phyloP scores from a whole-genome alignment of 1,140 invertebrate genomes.

The Oscheius sp. region DNA sequence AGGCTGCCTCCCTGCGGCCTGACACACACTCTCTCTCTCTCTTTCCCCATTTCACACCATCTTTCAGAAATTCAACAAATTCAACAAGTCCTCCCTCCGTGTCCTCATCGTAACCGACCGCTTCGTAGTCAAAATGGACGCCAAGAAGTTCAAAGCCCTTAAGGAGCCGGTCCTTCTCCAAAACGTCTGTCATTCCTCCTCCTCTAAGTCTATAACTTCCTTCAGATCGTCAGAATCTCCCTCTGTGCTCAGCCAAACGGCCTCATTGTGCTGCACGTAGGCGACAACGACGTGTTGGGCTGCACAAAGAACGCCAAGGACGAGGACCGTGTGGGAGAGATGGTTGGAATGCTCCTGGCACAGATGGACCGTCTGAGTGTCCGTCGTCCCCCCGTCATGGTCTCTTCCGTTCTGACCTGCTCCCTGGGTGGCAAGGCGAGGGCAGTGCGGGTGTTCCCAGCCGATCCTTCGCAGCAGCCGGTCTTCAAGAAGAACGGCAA shows the following conservation, averaged over 20 bases:
- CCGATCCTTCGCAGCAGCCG: conserved; percentile 17
- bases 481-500: conserved; percentile 41
- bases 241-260: conserved; percentile 81
- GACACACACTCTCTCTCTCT: too few relatives aligned
- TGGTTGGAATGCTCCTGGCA: conserved; percentile 74
- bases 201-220: conserved; percentile 2
- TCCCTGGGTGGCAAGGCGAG: conserved; percentile 29
- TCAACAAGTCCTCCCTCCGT: conserved; percentile 83
- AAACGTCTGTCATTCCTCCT: conserved; percentile 67
- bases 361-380: conserved; percentile 38
- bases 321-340: conserved; percentile 73
- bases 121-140: conserved; percentile 83
- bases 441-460: conserved; percentile 33
- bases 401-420: conserved; percentile 25
- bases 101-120: conserved; percentile 83
- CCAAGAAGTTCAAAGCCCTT: conserved; percentile 77
- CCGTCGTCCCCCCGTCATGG: conserved; percentile 20
- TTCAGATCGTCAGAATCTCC: conserved; percentile 75
- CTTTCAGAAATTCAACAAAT: conserved; percentile 67
- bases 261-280: conserved; percentile 81
- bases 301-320: conserved; percentile 68
- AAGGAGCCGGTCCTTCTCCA: conserved; percentile 77
- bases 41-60: too few relatives aligned
- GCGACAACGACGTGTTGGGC: conserved; percentile 85
- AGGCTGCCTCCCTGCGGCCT: too few relatives aligned